Conservation (phyloP, 2,888 invertebrate species). For the Euproctis similis region DNA sequence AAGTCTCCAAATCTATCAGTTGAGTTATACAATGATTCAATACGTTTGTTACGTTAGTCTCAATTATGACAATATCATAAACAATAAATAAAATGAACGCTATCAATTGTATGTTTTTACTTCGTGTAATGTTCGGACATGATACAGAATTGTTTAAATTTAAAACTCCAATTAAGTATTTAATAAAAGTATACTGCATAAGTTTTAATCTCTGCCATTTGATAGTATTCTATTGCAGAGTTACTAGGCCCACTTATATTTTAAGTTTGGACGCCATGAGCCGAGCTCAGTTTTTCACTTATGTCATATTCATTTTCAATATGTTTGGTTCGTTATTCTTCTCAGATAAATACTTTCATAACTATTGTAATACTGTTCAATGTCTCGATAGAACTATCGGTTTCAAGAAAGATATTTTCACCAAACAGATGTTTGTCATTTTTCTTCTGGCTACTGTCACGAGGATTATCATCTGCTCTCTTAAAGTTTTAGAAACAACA, state of each 20-base stretch:
- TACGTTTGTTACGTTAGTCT: too few species aligned
- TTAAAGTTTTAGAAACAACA: too few species aligned
- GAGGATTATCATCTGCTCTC: background rate
- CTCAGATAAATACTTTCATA: background rate
- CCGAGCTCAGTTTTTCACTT: background rate
- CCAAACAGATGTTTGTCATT: background rate
- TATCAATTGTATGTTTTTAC: background rate
- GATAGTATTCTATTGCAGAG: background rate
- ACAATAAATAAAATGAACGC: too few species aligned
- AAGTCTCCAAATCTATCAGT: too few species aligned
- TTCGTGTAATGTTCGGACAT: too few species aligned
- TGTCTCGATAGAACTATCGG: background rate
- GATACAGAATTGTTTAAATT: background rate
- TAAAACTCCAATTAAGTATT: background rate
- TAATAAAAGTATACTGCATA: background rate
- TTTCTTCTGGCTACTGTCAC: background rate
- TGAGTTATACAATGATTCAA: too few species aligned
- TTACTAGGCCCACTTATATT: background rate
- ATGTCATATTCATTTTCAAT: background rate
- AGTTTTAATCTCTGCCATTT: background rate
- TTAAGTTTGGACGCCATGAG: background rate
- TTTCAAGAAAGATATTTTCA: background rate
- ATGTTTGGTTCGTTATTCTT: background rate
- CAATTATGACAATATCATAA: too few species aligned
- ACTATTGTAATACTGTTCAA: background rate